phyloP scores from a whole-genome alignment of 2,888 invertebrate species.

The Pandemis corylana region DNA sequence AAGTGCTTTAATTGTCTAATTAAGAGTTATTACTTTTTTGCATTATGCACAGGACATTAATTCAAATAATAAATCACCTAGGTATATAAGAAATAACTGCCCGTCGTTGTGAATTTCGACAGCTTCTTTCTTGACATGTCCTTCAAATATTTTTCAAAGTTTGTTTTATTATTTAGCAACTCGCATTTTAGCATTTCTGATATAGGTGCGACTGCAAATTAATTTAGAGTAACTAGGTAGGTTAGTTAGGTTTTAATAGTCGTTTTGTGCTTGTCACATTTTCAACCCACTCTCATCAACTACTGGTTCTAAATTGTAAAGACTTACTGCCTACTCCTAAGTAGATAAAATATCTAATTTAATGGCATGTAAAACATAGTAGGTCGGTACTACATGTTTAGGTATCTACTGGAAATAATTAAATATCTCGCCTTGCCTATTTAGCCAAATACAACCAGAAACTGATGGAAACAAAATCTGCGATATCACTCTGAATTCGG shows the following conservation, averaged over 20 bases:
- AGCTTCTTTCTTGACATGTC: not conserved
- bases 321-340: not conserved
- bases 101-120: too few relatives aligned
- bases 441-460: too few relatives aligned
- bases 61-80: too few relatives aligned
- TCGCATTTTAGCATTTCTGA: not conserved
- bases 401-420: too few relatives aligned
- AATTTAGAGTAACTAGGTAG: not conserved
- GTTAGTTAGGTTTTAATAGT: not conserved
- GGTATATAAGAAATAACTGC: too few relatives aligned
- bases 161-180: not conserved
- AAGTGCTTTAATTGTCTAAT: conserved; percentile 6
- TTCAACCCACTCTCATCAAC: not conserved
- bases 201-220: not conserved
- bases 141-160: not conserved
- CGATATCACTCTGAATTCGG: too few relatives aligned
- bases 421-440: too few relatives aligned
- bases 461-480: too few relatives aligned
- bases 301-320: not conserved
- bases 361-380: not conserved
- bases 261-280: not conserved
- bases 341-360: not conserved
- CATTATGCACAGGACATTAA: not conserved
- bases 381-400: too few relatives aligned
- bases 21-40: not conserved